Evolutionary conservation across 1,140 invertebrate genomes (phyloP).

Genomic region (Halyomorpha halys): DNA sequence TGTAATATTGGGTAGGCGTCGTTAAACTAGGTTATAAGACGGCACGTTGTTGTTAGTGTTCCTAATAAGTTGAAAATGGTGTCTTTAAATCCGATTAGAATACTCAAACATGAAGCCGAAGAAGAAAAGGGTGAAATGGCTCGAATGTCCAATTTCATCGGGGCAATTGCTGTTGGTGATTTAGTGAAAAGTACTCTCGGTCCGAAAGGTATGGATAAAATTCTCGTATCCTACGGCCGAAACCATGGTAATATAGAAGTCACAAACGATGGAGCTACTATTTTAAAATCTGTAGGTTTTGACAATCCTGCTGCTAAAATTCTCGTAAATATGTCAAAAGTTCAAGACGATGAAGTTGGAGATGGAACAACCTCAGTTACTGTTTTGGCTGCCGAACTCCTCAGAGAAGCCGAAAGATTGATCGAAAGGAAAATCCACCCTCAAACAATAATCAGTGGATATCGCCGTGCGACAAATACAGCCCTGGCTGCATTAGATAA

Average conservation of each 20-base stretch:
- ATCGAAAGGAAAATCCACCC: slow-evolving; percentile 94
- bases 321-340: slow-evolving; percentile 94
- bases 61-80: slow-evolving; percentile 38
- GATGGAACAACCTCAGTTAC: slow-evolving; percentile 99
- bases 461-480: slow-evolving; percentile 74
- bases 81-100: slow-evolving; percentile 84
- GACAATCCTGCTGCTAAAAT: slow-evolving; percentile 99
- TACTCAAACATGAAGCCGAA: slow-evolving; percentile 90
- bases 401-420: slow-evolving; percentile 90
- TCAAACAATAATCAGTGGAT: slow-evolving; percentile 94
- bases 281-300: slow-evolving; percentile 90
- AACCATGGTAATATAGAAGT: slow-evolving; percentile 83
- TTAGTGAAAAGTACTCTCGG: slow-evolving; percentile 96
- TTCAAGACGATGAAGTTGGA: slow-evolving; percentile 98
- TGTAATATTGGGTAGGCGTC: not conserved
- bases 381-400: slow-evolving; percentile 84
- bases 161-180: slow-evolving; percentile 97
- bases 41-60: slow-evolving; percentile 4
- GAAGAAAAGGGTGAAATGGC: slow-evolving; percentile 96
- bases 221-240: slow-evolving; percentile 75
- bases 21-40: not conserved
- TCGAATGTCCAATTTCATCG: slow-evolving; percentile 91
- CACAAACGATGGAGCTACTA: slow-evolving; percentile 99
- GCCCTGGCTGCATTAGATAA: slow-evolving; percentile 72
- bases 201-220: slow-evolving; percentile 99